Base-by-base conservation (phyloP, 1,140 invertebrate genomes). In the Euglossa dilemma region DNA sequence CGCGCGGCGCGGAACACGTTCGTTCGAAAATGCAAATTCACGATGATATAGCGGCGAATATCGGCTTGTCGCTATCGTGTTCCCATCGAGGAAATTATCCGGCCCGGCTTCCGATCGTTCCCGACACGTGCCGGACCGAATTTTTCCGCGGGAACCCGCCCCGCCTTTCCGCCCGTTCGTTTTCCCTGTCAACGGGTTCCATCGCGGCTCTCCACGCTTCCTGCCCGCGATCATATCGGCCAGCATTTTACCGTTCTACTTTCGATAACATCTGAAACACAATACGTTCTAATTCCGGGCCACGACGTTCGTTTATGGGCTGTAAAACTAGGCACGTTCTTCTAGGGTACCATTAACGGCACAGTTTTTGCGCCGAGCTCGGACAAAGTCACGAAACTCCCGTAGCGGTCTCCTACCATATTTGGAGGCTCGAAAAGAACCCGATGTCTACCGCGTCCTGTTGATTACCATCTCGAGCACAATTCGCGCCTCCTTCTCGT, bases 271-370 rank as follows among this genome's bases (percentile, higher is more conserved):
- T 81, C 80, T 57, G 80, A 76, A 76, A 81, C 72, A 81, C 52
- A 81, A 81, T 81, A 75, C 80, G 72, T 76, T 81, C 80, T 76
- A 76, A 81, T 81, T 81, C 80, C 72, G 56, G 63, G 52, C 80
- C 72, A 80, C 57, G 72, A 81, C 23, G 72, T n/a, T 75, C 80
- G 80, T 81, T 81, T 81, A 81, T 81, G 80, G 72, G 36, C 80
- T 81, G 72, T 81, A 81, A 76, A 81, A 81, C 80, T 81, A 54
- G 80, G 14, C 80, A 81, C 72, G 72, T 81, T 76, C 80, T 81
- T 81, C 80, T 36, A 57, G 20, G 47, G 59, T 16, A 57, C 80
- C 64, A 81, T 81, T 81, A 81, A 81, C 80, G 80, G 80, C 72
- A 67, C 61, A 66, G 80, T 81, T 81, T 81, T 81, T 81, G 45